Percentiles rank a stretch among this genome's conserved stretches.
phyloP scores from a whole-genome alignment of 1,140 invertebrate genomes.

The Euura saliciscinereae region DNA sequence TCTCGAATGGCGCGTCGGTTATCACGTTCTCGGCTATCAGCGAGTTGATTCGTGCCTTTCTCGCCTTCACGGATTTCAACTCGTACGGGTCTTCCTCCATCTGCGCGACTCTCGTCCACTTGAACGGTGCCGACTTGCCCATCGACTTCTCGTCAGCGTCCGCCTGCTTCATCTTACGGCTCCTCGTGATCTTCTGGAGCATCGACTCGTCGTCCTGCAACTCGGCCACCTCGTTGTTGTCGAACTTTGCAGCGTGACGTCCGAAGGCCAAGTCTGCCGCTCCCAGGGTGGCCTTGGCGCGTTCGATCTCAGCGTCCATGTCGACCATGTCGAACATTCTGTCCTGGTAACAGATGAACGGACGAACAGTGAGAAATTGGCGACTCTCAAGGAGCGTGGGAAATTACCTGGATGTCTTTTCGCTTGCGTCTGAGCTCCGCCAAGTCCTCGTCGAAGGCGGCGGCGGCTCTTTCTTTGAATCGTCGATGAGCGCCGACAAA shows the following conservation, averaged over 20 bases:
- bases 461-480: constrained; percentile 49
- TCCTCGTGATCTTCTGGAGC: constrained; percentile 39
- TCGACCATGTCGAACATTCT: constrained; percentile 56
- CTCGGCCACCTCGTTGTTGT: constrained; percentile 38
- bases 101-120: constrained; percentile 41
- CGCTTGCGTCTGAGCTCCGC: constrained; percentile 53
- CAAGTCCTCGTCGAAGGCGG: constrained; percentile 54
- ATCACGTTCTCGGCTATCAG: constrained; percentile 37
- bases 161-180: constrained; percentile 35
- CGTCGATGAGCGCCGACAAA: constrained; percentile 47
- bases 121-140: constrained; percentile 31
- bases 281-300: constrained; percentile 47
- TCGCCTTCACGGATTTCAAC: constrained; percentile 9
- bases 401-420: constrained; percentile 17
- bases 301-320: constrained; percentile 53
- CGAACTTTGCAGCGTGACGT: constrained; percentile 51
- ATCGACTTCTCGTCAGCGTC: constrained; percentile 30
- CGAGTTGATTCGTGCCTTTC: constrained; percentile 36
- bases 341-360: constrained; percentile 38
- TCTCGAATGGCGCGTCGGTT: constrained; percentile 24
- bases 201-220: constrained; percentile 31
- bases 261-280: constrained; percentile 45
- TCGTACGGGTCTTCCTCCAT: constrained; percentile 20
- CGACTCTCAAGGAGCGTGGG: background rate
- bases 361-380: background rate